Base-by-base conservation (phyloP, 2,797 vertebrate genomes). In the Anguilla marmorata region DNA sequence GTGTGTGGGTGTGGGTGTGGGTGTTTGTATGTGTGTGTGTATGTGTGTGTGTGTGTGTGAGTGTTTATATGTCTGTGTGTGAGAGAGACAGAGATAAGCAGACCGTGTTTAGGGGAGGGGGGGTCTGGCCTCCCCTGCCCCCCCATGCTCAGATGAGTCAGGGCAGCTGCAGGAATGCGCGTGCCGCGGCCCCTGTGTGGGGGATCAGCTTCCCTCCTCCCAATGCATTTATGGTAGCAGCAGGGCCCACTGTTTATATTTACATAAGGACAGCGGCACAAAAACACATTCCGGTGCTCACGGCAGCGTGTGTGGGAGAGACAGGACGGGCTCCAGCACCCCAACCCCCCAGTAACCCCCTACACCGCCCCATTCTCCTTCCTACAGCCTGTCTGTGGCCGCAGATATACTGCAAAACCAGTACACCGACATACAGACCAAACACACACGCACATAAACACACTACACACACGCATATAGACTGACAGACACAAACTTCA, bases 81-180 rank as follows among this genome's bases (percentile, higher is more conserved):
- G 66, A 30, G 41, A 27, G 37, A 50, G 16, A 5, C 30, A 16
- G 37, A 88, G 89, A 88, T 89, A 91, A 92, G 91, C 89, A 89
- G 92, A 37, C 52, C 91, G 91, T 89, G 89, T 90, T 76, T 91
- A 91, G 21, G n/a, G 3, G 21, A 0, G 69, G 2, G 86, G 27
- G 0, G 14, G 45, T 27, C 2, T 30, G 45, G n/a, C 66, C 8
- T 30, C 27, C 94, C 93, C 93, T 91, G 91, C 93, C 94, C 92
- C 90, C 63, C 91, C 88, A 88, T 24, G 72, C 90, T 90, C 90
- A 93, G 94, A 95, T 94, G 94, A 96, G 93, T 94, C 93, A 93
- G 87, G 94, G 95, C 94, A 94, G 93, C 93, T 95, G 94, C 91
- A 92, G 94, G 92, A 94, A 92, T 93, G 92, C 93, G 93, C 93